Base-by-base conservation (phyloP, 2,797 vertebrate genomes). In the Poeciliopsis gracilis region DNA sequence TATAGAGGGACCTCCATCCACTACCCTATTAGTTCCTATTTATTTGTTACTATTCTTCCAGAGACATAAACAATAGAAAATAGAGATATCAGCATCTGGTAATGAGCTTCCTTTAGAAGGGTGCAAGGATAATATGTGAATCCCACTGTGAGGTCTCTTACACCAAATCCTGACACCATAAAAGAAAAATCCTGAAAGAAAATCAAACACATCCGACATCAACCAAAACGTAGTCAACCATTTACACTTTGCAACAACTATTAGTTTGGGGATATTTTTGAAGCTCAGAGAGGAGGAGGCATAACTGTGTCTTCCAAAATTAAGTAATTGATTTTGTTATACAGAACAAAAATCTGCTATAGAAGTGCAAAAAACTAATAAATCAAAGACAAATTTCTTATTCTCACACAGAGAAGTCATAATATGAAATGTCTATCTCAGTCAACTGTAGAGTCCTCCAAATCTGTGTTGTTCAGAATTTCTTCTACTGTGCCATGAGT, bases 381-480 rank as follows among this genome's bases (percentile, higher is more conserved):
- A 76, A 59, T 74, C 33, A 66, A 73, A 76, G 33, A 12, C 3
- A 74, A 59, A 36, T 46, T 18, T 75, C 46, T 82, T 13, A 82
- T 13, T 20, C 49, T 49, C 53, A 41, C 9, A 43, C 4, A 15
- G 1, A 1, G 15, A 66, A 43, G 33, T 78, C 41, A 79, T 41
- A 72, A 28, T 69, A 47, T 25, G 51, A 51, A 70, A 61, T 33
- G 43, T 38, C 23, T 30, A 53, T 77, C 33, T 89, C 82, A 87
- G 36, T 49, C 61, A 36, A 77, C 57, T 69, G 63, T 57, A 13
- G 45, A 46, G 13, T 46, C 45, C 45, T 74, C 75, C 59, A 76
- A 59, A 75, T 86, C 46, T 66, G 49, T 71, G 11, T 11, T 63
- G 15, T 77, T 63, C 16, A 13, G 23, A 45, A 59, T 16, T 20